Conservation (phyloP, 2,797 vertebrate species). For the Bradypodion pumilum region DNA sequence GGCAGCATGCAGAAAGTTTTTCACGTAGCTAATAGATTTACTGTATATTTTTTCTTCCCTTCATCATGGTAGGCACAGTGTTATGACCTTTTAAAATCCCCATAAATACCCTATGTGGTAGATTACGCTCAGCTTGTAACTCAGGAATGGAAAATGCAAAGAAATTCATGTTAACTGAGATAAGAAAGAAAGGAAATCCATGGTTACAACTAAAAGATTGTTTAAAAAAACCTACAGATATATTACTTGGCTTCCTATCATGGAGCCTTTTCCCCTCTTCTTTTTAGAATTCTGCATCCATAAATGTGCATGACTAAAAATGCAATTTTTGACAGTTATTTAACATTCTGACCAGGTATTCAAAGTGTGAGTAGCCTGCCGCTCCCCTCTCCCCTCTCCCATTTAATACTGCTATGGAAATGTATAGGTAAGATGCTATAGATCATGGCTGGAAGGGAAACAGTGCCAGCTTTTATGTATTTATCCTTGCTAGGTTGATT, state of each 20-base stretch:
- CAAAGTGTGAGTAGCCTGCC: slow-evolving; percentile 3
- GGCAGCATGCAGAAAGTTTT: background rate
- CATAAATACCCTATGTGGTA: background rate
- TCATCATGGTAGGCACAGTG: no score
- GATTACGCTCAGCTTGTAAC: background rate
- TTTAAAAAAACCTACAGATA: background rate
- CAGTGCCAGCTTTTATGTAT: slow-evolving; percentile 37
- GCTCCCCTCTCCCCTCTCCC: background rate
- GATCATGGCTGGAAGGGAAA: slow-evolving; percentile 14
- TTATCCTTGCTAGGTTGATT: slow-evolving; percentile 15
- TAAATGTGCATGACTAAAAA: background rate
- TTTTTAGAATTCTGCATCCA: background rate
- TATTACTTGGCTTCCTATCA: background rate
- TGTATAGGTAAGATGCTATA: background rate
- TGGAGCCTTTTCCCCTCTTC: background rate
- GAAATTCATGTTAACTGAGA: background rate
- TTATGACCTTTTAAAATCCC: background rate
- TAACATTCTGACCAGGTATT: slow-evolving; percentile 35
- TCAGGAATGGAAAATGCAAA: background rate
- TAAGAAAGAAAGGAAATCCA: background rate
- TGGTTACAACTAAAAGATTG: background rate
- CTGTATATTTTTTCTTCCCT: no score
- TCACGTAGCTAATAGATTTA: background rate
- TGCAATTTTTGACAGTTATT: slow-evolving; percentile 12
- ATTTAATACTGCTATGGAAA: slow-evolving; percentile 38